Evolutionary conservation across 1,140 invertebrate species (phyloP), one percentile per base, ranked within the genome.

Genomic region (Eriocheir sinensis): DNA sequence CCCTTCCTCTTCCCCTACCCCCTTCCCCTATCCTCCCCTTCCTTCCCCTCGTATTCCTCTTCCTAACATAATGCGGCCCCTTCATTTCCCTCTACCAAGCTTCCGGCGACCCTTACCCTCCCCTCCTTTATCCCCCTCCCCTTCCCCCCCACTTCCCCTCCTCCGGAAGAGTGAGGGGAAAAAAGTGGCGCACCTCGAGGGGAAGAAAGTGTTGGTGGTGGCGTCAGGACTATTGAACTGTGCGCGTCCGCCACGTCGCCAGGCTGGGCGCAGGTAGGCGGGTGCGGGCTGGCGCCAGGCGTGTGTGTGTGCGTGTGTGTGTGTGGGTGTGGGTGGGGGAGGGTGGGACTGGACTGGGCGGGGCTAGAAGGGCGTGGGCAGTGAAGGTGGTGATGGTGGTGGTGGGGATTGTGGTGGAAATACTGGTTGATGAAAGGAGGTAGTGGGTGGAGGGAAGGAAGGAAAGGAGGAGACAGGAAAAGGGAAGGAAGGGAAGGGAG

Each of bases 141-240:
- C 48, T 91, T 17, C 89, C 34, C n/a, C 90, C 80, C 90, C n/a
- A 17, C 53, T 34, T 80, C 60, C 44, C 38, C 81, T 38, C 81
- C 38, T 85, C 81, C 38, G 3, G 81, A 36, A 36, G 81, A 81
- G 34, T 32, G 80, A 41, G 34, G 81, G 81, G 38, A 85, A 85
- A 85, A 85, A 85, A 85, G 81, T 36, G 88, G 53, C 88, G 88
- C 88, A 89, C 88, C 88, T 89, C 88, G 88, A 89, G 88, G 21
- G 88, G 53, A 53, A 89, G 88, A 89, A 53, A 89, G 88, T 53
- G 88, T 89, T 89, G 38, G 17, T 89, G 38, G n/a, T 89, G 88
- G 53, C 89, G 89, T 90, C 89, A 90, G 89, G 38, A 90, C 34
- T 89, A 89, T 89, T 90, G 89, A 90, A 38, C 89, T 72, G 88